Conservation (phyloP, 2,797 vertebrate species). For the Gouania willdenowi region DNA sequence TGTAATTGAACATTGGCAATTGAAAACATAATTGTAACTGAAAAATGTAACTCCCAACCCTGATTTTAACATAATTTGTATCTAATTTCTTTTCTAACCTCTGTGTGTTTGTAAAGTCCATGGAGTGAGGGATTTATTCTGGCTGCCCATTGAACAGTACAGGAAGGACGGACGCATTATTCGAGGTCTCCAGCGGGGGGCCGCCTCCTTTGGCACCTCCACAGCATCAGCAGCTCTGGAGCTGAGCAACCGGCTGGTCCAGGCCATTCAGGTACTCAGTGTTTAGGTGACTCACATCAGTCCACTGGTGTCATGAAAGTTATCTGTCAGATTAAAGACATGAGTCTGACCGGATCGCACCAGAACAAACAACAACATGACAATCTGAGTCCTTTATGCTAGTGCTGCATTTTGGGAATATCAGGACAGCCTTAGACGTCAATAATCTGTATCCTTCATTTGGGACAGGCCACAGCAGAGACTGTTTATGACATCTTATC, state of each 20-base stretch:
- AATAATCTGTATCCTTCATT: not conserved
- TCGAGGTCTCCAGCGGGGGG: conserved; percentile 89
- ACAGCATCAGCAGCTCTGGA: conserved; percentile 91
- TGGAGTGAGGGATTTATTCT: conserved; percentile 90
- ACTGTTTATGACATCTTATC: conserved; percentile 93
- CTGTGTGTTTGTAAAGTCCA: conserved; percentile 73
- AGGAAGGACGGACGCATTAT: conserved; percentile 90
- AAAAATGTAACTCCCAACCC: no score
- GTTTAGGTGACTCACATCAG: not conserved
- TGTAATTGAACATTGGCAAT: no score
- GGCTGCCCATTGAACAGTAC: conserved; percentile 93
- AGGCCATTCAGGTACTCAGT: conserved; percentile 86
- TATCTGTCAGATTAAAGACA: no score
- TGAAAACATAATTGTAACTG: no score
- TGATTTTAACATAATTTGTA: no score
- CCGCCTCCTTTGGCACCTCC: conserved; percentile 90
- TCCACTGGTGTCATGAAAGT: not conserved
- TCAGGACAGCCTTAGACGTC: no score
- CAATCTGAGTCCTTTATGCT: no score
- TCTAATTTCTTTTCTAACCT: not conserved
- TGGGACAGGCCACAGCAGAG: conserved; percentile 86
- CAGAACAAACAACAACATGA: no score
- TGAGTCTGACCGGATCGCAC: no score
- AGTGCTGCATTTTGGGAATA: no score
- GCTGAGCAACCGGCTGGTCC: conserved; percentile 91